Evolutionary conservation across 2,888 invertebrate genomes (phyloP).

Genomic region (Meteorus cinctellus): DNA sequence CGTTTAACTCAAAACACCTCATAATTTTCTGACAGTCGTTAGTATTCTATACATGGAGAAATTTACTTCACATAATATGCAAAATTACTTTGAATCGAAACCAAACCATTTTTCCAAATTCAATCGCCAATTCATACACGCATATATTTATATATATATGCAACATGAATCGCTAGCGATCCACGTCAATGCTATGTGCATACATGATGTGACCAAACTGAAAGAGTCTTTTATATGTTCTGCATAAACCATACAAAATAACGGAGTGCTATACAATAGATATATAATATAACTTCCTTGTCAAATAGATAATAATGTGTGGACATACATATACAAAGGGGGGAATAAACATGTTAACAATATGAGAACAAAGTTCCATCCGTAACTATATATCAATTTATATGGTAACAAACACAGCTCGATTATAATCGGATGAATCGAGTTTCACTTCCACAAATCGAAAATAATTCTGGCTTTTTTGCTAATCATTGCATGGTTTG

Average conservation of each 20-base stretch:
- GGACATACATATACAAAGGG: neutral
- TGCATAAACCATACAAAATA: neutral
- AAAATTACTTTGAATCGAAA: constrained; percentile 12
- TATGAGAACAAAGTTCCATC: neutral
- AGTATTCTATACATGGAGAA: constrained; percentile 7
- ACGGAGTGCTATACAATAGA: neutral
- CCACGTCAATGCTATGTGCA: neutral
- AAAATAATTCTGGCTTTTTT: too few species aligned
- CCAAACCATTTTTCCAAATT: neutral
- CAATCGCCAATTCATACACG: neutral
- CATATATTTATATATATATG: neutral
- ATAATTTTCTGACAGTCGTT: constrained; percentile 31
- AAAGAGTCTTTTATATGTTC: neutral
- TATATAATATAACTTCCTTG: neutral
- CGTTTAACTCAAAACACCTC: constrained; percentile 3
- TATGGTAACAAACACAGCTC: neutral
- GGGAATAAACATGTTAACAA: neutral
- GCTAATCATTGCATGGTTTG: neutral
- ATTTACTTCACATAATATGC: constrained; percentile 5
- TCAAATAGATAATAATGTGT: constrained; percentile 1
- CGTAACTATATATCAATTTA: neutral
- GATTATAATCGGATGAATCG: neutral
- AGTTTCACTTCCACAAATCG: too few species aligned
- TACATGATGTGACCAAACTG: neutral
- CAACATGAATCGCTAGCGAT: neutral